These are phyloP conservation scores for Chloroclystis v-ata DNA, from an alignment of 2,888 invertebrate genomes.

Conservation along the genomic window DNA sequence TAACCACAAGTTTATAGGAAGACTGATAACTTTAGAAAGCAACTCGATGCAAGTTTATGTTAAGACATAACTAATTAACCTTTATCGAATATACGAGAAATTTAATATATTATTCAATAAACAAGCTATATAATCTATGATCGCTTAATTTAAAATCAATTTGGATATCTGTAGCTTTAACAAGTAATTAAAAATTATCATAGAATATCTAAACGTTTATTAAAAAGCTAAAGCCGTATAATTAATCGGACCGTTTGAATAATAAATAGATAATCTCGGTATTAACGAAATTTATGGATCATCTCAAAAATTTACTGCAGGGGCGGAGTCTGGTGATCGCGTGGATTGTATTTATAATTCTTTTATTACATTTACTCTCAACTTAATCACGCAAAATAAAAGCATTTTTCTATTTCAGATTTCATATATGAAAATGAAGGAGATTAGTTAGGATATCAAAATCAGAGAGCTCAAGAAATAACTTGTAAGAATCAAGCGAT, in stretches of 20 bases:
- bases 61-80: background rate
- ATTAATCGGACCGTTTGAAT: conserved; percentile 41
- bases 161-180: conserved; percentile 6
- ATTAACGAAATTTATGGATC: conserved; percentile 38
- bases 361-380: too few species aligned
- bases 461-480: background rate
- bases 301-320: conserved; percentile 19
- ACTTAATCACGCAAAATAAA: background rate
- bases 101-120: background rate
- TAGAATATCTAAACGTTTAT: conserved; percentile 13
- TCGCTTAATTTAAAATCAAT: conserved; percentile 11
- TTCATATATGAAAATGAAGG: too few species aligned
- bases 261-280: conserved; percentile 37
- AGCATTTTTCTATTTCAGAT: too few species aligned
- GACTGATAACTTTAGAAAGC: background rate
- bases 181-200: conserved; percentile 12
- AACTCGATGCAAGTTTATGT: background rate
- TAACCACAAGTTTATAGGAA: background rate
- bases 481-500: conserved; percentile 7
- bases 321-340: background rate
- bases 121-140: conserved; percentile 1
- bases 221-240: conserved; percentile 28
- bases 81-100: background rate
- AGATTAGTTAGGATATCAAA: background rate
- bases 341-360: too few species aligned